Percentiles rank a stretch among this genome's conserved stretches.
These are phyloP conservation scores for Monochamus alternatus DNA, from an alignment of 2,888 invertebrate genomes.

Conservation along the genomic window DNA sequence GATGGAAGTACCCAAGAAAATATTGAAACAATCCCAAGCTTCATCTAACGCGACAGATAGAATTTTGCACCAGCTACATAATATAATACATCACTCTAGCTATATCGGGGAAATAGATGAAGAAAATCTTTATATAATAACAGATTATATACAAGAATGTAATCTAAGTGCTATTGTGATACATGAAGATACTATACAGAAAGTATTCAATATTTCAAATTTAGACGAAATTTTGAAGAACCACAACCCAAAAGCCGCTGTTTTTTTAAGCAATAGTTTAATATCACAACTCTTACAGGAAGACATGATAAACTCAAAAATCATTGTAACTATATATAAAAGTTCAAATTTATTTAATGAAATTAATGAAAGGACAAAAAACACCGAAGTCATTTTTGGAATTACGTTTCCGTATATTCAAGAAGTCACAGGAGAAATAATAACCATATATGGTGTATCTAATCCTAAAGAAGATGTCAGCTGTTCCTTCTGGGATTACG, in stretches of 20 bases:
- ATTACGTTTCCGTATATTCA: slow-evolving; percentile 44
- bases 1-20: slow-evolving; percentile 44
- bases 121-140: slow-evolving; percentile 40
- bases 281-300: slow-evolving; percentile 35
- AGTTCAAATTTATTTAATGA: slow-evolving; percentile 47
- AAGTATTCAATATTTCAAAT: slow-evolving; percentile 5
- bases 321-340: slow-evolving; percentile 44
- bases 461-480: slow-evolving; percentile 23
- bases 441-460: background rate
- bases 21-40: slow-evolving; percentile 52
- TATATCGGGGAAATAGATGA: slow-evolving; percentile 16
- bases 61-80: slow-evolving; percentile 54
- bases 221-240: slow-evolving; percentile 12
- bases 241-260: slow-evolving; percentile 26
- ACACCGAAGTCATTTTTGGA: slow-evolving; percentile 45
- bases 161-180: slow-evolving; percentile 7
- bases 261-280: slow-evolving; percentile 37
- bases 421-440: slow-evolving; percentile 14
- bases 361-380: slow-evolving; percentile 11
- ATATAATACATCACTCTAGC: slow-evolving; percentile 48
- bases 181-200: background rate
- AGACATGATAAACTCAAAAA: slow-evolving; percentile 35
- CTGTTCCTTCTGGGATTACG: slow-evolving; percentile 52
- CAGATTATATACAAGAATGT: slow-evolving; percentile 24
- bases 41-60: slow-evolving; percentile 55